Evolutionary conservation across 2,113 vertebrate genomes (phyloP).

Genomic region (Poeciliopsis turrubarensis): DNA sequence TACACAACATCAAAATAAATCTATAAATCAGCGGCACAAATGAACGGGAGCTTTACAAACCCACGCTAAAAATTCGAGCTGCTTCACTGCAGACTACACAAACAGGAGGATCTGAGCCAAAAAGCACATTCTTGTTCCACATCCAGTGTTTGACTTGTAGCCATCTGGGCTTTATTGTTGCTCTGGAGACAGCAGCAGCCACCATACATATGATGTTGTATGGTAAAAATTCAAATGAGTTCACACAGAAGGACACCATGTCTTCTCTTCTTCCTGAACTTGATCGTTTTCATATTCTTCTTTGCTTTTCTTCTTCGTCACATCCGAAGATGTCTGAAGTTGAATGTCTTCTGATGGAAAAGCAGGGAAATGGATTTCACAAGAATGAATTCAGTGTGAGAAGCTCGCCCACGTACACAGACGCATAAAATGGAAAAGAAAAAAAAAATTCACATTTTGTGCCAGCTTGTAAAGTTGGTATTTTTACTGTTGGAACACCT

Average conservation of each 20-base stretch:
- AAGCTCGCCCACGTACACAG: slow-evolving; percentile 14
- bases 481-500: slow-evolving; percentile 16
- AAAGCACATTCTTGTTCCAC: slow-evolving; percentile 42
- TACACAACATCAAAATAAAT: slow-evolving; percentile 52
- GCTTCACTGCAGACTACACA: slow-evolving; percentile 53
- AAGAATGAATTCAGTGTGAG: slow-evolving; percentile 22
- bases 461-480: slow-evolving; percentile 29
- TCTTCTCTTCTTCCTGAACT: background rate
- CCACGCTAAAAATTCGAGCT: slow-evolving; percentile 29
- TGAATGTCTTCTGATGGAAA: background rate
- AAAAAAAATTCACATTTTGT: background rate
- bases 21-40: slow-evolving; percentile 57
- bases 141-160: slow-evolving; percentile 44
- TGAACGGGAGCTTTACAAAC: slow-evolving; percentile 42
- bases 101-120: slow-evolving; percentile 44
- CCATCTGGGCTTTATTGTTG: slow-evolving; percentile 55
- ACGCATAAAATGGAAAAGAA: slow-evolving; percentile 10
- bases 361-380: slow-evolving; percentile 42
- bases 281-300: slow-evolving; percentile 1
- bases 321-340: background rate
- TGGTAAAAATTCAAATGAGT: slow-evolving; percentile 16
- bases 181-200: slow-evolving; percentile 17
- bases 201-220: slow-evolving; percentile 23
- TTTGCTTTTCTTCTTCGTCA: background rate
- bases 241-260: slow-evolving; percentile 28